These are phyloP conservation scores for Sinotaia quadrata DNA, from an alignment of 2,888 invertebrate species.

Conservation along the genomic window DNA sequence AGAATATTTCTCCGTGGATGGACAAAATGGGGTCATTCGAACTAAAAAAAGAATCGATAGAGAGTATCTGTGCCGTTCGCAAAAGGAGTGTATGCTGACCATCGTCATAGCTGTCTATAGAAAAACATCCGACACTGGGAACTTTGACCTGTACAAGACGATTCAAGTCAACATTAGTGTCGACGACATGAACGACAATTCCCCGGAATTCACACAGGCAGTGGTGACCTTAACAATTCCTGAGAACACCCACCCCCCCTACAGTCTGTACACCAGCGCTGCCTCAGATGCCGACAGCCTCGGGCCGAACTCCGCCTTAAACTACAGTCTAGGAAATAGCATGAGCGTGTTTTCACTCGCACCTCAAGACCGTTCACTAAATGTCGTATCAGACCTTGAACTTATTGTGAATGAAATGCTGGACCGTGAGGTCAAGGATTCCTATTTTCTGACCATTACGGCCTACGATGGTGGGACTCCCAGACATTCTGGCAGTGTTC, in stretches of 20 bases:
- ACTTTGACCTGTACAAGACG: constrained; percentile 39
- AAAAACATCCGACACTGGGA: constrained; percentile 23
- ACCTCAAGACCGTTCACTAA: constrained; percentile 45
- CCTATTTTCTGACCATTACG: constrained; percentile 56
- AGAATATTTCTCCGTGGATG: constrained; percentile 46
- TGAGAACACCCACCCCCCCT: constrained; percentile 48
- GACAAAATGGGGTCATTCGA: constrained; percentile 49
- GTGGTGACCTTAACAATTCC: constrained; percentile 49
- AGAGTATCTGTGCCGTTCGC: constrained; percentile 45
- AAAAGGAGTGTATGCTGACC: constrained; percentile 42
- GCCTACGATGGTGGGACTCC: constrained; percentile 63
- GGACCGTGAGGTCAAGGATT: constrained; percentile 57
- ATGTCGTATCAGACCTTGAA: constrained; percentile 53
- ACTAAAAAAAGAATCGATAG: constrained; percentile 54
- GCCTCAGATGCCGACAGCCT: constrained; percentile 56
- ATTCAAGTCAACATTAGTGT: constrained; percentile 44
- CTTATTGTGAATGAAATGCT: constrained; percentile 56
- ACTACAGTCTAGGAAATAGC: constrained; percentile 50
- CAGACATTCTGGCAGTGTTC: constrained; percentile 51
- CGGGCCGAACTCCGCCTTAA: constrained; percentile 54
- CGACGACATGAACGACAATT: constrained; percentile 58
- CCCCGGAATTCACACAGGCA: constrained; percentile 49
- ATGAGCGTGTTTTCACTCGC: constrained; percentile 56
- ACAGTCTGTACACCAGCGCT: constrained; percentile 50
- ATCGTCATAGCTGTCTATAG: constrained; percentile 50